Percentiles rank a stretch among this genome's conserved stretches.
phyloP scores from a whole-genome alignment of 2,113 vertebrate species.

The Lepisosteus osseus region DNA sequence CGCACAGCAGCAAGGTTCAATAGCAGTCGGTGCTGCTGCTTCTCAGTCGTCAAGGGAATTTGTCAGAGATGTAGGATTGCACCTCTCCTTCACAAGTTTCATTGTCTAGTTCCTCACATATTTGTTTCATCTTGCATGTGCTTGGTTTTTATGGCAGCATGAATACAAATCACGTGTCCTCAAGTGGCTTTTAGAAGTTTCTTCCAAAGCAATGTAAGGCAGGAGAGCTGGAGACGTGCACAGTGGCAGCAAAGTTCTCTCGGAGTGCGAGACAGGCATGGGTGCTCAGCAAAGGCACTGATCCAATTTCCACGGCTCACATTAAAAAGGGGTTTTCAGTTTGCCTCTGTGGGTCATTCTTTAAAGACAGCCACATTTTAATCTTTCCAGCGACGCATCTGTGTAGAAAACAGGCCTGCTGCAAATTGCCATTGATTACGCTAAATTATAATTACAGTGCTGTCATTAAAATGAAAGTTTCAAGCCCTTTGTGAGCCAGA shows the following conservation, averaged over 20 bases:
- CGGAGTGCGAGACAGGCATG: background rate
- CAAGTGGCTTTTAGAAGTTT: background rate
- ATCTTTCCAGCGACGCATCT: background rate
- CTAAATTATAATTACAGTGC: slow-evolving; percentile 13
- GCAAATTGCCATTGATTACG: slow-evolving; percentile 12
- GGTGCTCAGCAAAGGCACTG: background rate
- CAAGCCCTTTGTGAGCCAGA: background rate
- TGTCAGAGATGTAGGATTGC: too few relatives aligned
- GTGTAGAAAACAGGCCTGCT: background rate
- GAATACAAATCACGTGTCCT: too few relatives aligned
- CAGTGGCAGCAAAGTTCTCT: background rate
- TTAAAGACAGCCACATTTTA: slow-evolving; percentile 1
- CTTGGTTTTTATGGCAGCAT: too few relatives aligned
- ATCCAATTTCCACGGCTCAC: background rate
- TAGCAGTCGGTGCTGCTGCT: too few relatives aligned
- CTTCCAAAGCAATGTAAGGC: background rate
- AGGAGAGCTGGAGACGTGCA: background rate
- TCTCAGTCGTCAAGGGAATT: too few relatives aligned
- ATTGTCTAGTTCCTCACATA: too few relatives aligned
- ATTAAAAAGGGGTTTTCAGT: background rate
- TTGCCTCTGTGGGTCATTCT: background rate
- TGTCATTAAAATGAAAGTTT: slow-evolving; percentile 10
- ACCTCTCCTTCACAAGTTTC: too few relatives aligned
- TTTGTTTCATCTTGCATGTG: too few relatives aligned
- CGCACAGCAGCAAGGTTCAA: too few relatives aligned